Base-by-base conservation (phyloP, 2,888 invertebrate species). In the Drosophila cognata region DNA sequence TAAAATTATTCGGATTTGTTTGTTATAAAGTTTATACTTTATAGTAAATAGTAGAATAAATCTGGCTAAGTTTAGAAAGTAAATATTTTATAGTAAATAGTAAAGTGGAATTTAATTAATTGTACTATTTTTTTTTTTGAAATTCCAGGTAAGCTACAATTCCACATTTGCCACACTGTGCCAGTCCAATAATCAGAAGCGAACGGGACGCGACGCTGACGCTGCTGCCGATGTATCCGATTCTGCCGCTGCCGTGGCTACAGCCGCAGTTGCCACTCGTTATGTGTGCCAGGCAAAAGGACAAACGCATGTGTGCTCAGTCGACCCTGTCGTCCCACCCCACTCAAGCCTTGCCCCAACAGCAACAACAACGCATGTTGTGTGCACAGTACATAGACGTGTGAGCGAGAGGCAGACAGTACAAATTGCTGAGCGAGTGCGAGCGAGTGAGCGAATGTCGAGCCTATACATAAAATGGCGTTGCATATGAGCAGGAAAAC, bases 201-300 rank as follows among this genome's bases (percentile, higher is more conserved):
- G 77, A 79, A 74, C 77, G 63, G 72, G 77, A 79, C 85, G 85
- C 79, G 80, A 74, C 80, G 77, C 67, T 65, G 65, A 25, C 61
- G 69, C 67, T 72, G 69, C 52, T 56, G 51, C 52, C 25, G 52
- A 33, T 56, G 69, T 67, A 60, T 41, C 41, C 16, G 31, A 29
- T 63, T 69, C 29, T 63, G 64, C 55, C 65, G 66, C 52, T 52
- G 57, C 29, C 29, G 70, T 50, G 46, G 64, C 56, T 43, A 58
- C 50, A 21, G 66, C 50, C 43, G 55, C 74, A 25, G 63, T 66
- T 52, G 70, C 79, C 52, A 55, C 41, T 68, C 43, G 84, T 79
- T 85, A 89, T 89, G 77, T 85, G 84, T 89, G 84, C 84, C 84
- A 89, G 85, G 85, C 88, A 85, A 85, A 85, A 89, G 85, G 88